Evolutionary conservation across 30 jellyfish, hydroid and myxozoan species (phyloP).

Genomic region (Mastigias papua): DNA sequence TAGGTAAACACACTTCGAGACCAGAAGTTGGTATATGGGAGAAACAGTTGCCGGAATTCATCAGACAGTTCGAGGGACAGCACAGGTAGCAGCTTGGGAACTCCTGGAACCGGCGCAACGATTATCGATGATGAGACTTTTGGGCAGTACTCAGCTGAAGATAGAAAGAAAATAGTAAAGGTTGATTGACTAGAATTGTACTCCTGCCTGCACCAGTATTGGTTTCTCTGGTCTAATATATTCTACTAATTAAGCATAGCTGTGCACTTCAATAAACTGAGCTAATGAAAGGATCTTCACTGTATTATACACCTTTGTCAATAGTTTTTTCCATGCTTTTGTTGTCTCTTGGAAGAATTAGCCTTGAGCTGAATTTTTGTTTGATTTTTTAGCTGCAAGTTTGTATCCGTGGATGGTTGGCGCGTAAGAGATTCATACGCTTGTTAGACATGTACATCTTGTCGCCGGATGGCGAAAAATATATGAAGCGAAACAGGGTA

Average conservation of each 20-base stretch:
- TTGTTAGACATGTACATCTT: conserved; percentile 50
- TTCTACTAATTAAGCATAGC: no score
- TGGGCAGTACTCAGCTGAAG: conserved; percentile 59
- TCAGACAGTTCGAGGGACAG: conserved; percentile 80
- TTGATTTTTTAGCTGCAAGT: conserved; percentile 80
- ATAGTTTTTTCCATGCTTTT: no score
- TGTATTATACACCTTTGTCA: no score
- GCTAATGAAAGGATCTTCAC: no score
- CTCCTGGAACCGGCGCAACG: conserved; percentile 38
- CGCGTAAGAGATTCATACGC: conserved; percentile 63
- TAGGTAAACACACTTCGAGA: conserved; percentile 71
- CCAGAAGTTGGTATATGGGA: conserved; percentile 22
- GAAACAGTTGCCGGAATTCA: conserved; percentile 58
- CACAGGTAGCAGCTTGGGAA: conserved; percentile 59
- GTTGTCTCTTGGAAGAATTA: no score
- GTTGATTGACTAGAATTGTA: no score
- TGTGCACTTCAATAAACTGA: no score
- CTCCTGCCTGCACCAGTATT: no score
- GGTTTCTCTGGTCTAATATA: no score
- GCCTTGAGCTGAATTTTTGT: not conserved
- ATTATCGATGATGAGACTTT: conserved; percentile 20
- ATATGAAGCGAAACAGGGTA: conserved; percentile 79
- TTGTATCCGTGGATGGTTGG: conserved; percentile 85
- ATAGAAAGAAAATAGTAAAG: conserved; percentile 53
- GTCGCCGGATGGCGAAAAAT: conserved; percentile 64